Conservation (phyloP, 2,797 vertebrate genomes). For the Acomys russatus region DNA sequence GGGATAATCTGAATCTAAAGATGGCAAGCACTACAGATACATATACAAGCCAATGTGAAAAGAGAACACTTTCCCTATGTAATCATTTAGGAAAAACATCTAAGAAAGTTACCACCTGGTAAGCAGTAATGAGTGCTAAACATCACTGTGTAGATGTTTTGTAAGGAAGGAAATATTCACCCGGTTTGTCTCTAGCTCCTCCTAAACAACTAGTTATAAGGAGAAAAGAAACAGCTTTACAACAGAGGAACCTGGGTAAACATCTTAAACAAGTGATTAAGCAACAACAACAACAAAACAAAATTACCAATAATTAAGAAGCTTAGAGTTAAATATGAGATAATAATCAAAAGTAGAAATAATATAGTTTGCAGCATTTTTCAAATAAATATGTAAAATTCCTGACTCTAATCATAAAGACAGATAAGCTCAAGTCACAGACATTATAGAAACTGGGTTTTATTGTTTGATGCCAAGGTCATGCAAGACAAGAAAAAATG, state of each 20-base stretch:
- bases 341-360: background rate
- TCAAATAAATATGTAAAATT: background rate
- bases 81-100: background rate
- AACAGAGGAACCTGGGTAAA: background rate
- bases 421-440: background rate
- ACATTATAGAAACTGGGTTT: background rate
- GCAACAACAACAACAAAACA: background rate
- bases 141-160: background rate
- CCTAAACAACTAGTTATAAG: conserved; percentile 25
- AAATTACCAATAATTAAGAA: background rate
- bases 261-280: background rate
- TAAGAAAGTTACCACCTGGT: conserved; percentile 36
- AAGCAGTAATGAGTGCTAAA: background rate
- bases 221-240: background rate
- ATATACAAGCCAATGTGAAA: background rate
- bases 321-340: conserved; percentile 25
- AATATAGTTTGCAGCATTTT: background rate
- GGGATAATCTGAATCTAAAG: background rate
- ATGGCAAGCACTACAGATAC: background rate
- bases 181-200: background rate
- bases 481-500: conserved; percentile 5
- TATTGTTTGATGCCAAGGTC: conserved; percentile 58
- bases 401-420: conserved; percentile 39
- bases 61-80: background rate
- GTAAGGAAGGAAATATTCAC: background rate